Base-by-base conservation (phyloP, 2,888 invertebrate genomes). In the Chrysodeixis includens region DNA sequence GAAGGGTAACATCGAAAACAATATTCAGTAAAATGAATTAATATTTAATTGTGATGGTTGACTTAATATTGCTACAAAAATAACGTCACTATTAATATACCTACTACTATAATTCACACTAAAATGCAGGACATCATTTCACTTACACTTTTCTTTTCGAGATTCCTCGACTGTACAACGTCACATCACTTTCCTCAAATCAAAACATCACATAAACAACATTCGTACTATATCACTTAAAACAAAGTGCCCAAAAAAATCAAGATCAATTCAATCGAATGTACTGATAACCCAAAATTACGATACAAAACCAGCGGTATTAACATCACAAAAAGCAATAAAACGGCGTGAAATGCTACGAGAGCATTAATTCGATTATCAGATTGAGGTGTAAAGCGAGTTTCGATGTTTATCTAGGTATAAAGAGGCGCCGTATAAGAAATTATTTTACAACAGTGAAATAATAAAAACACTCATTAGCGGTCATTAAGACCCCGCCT, bases 321-420 rank as follows among this genome's bases (percentile, higher is more conserved):
- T 93, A 93, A 88, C 90, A 88, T 84, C 88, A 92, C 90, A 92
- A 90, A 93, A 92, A 90, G 93, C 91, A 90, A 94, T 94, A 94
- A 94, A 94, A 88, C 90, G 90, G 92, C 93, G 93, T 94, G 93
- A 94, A 94, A 94, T 93, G 91, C 88, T 93, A 92, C 84, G 88
- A 93, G 93, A 93, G 93, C 87, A 92, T 93, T 94, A 94, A 95
- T 94, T 93, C 94, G 94, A 94, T 94, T 94, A 94, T 94, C 94
- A 94, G 95, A 95, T 94, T 81, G 92, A 94, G 93, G 94, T 94
- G 95, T 89, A 93, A 95, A 95, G 94, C 94, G 94, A 88, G 93
- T 93, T 94, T 92, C 86, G 95, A 95, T 95, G 95, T 94, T 95
- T 95, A 94, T 95, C 95, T 94, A 93, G 90, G 93, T 90, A 93